Evolutionary conservation across 2,113 vertebrate genomes (phyloP).

Genomic region (Myodes glareolus): DNA sequence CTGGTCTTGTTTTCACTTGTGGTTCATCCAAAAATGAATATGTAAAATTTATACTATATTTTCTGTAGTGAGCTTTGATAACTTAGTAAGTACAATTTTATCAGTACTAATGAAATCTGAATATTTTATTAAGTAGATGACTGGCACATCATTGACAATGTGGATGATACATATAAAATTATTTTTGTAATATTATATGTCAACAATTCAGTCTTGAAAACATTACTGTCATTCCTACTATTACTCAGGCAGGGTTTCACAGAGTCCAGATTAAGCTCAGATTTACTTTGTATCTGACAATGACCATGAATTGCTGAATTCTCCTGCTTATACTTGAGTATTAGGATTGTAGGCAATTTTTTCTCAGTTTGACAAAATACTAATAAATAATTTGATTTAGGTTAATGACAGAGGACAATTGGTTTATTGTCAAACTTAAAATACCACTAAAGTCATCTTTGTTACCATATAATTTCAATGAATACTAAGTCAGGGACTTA

Average conservation of each 20-base stretch:
- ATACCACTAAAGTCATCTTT: neutral
- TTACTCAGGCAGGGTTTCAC: neutral
- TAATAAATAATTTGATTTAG: slow-evolving; percentile 10
- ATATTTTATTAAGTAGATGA: slow-evolving; percentile 47
- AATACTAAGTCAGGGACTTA: slow-evolving; percentile 87
- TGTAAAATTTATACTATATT: slow-evolving; percentile 31
- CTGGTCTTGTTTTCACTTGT: neutral
- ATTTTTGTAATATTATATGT: neutral
- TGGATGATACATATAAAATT: neutral
- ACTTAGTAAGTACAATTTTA: slow-evolving; percentile 46
- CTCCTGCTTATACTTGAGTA: neutral
- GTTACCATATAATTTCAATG: neutral
- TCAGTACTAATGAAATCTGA: slow-evolving; percentile 42
- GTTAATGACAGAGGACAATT: neutral
- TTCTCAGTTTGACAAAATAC: slow-evolving; percentile 53
- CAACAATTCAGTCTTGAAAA: neutral
- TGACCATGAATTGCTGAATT: neutral
- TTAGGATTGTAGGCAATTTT: neutral
- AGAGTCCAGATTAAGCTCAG: too few relatives aligned
- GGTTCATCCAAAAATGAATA: slow-evolving; percentile 22
- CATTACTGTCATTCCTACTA: neutral
- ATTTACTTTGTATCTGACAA: neutral
- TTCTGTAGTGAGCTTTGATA: slow-evolving; percentile 48
- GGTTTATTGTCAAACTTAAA: neutral
- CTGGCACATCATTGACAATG: slow-evolving; percentile 19